These are phyloP conservation scores for Gonioctena quinquepunctata DNA, from an alignment of 1,140 invertebrate genomes.

Conservation along the genomic window DNA sequence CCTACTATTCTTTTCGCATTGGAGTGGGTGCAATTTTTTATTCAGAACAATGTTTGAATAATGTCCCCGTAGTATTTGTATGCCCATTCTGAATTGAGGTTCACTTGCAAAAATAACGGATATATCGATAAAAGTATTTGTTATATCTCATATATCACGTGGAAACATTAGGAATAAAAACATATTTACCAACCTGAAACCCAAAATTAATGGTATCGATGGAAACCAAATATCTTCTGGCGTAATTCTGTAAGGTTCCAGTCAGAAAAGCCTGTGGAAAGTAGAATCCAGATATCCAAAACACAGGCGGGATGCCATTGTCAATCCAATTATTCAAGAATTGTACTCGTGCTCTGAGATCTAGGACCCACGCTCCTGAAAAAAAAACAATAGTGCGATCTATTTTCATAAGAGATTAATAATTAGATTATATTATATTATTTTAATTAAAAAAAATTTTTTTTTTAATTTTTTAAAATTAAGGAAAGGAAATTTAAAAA, in stretches of 20 bases:
- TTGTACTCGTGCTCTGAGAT: constrained; percentile 63
- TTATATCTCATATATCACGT: too few relatives aligned
- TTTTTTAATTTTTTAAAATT: not conserved
- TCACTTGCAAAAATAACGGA: too few relatives aligned
- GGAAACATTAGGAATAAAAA: too few relatives aligned
- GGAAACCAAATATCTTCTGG: constrained; percentile 73
- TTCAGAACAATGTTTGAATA: too few relatives aligned
- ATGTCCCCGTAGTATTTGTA: too few relatives aligned
- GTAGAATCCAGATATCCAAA: constrained; percentile 87
- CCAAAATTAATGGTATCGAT: constrained; percentile 77
- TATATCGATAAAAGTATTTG: too few relatives aligned
- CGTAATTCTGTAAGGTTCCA: constrained; percentile 81
- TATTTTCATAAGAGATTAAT: not conserved
- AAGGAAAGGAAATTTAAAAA: too few relatives aligned
- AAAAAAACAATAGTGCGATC: constrained; percentile 6
- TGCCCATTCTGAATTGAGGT: too few relatives aligned
- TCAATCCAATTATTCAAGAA: constrained; percentile 72
- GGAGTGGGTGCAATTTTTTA: too few relatives aligned
- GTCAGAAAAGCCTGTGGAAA: constrained; percentile 87
- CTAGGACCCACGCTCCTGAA: constrained; percentile 66
- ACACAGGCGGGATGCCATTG: constrained; percentile 70
- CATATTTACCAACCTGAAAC: constrained; percentile 67
- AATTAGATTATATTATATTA: not conserved
- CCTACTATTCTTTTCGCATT: too few relatives aligned
- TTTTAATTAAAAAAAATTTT: not conserved